These are phyloP conservation scores for Eutolmus rufibarbis DNA, from an alignment of 2,888 invertebrate genomes.

Conservation along the genomic window DNA sequence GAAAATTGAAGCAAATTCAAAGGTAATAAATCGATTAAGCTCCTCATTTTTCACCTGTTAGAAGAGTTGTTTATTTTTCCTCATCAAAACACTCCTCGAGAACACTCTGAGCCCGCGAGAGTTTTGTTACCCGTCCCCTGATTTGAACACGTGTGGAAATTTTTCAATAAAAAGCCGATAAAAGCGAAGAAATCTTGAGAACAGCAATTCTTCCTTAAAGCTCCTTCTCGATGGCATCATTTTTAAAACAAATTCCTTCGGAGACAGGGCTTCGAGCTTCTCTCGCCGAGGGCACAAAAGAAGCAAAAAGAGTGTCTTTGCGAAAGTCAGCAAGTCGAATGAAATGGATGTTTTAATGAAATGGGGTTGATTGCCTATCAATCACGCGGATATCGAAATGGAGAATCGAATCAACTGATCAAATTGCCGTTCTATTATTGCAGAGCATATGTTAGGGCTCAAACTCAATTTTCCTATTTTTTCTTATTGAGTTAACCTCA, in stretches of 20 bases:
- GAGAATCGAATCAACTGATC: conserved; percentile 37
- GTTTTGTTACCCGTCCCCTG: background rate
- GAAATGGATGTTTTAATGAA: conserved; percentile 47
- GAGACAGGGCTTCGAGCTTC: background rate
- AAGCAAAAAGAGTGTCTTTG: background rate
- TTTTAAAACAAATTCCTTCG: conserved; percentile 31
- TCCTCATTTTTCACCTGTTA: background rate
- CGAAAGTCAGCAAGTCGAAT: conserved; percentile 45
- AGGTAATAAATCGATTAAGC: background rate
- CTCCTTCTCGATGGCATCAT: conserved; percentile 9
- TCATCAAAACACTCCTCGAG: background rate
- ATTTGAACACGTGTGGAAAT: conserved; percentile 16
- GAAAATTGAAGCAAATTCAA: background rate
- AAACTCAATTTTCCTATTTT: conserved; percentile 26
- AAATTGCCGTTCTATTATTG: conserved; percentile 29
- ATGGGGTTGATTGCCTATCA: conserved; percentile 46
- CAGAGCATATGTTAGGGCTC: conserved; percentile 28
- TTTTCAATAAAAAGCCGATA: background rate
- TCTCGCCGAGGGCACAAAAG: background rate
- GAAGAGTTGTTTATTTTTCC: background rate
- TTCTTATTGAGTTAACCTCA: conserved; percentile 15
- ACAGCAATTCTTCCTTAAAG: conserved; percentile 9
- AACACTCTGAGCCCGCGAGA: background rate
- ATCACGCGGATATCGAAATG: conserved; percentile 43
- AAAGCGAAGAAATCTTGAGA: background rate